phyloP scores from a whole-genome alignment of 2,888 invertebrate species.

The Ametastegia equiseti region DNA sequence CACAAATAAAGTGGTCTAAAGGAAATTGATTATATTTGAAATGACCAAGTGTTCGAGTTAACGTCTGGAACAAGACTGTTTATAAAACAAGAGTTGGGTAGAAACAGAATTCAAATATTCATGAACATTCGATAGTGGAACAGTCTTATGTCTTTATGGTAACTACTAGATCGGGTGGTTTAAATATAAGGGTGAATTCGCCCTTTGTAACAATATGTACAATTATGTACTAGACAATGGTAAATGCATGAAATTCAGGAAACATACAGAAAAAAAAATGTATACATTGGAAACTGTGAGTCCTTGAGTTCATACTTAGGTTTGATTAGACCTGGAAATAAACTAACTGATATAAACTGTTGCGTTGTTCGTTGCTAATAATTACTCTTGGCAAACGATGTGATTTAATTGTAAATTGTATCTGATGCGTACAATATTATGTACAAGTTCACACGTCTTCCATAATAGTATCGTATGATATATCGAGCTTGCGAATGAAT shows the following conservation, averaged over 20 bases:
- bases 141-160: no score
- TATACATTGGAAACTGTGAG: conserved; percentile 1
- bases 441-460: conserved; percentile 14
- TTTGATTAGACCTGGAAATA: conserved; percentile 6
- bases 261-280: conserved; percentile 3
- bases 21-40: no score
- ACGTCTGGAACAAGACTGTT: no score
- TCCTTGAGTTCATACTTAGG: neutral
- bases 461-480: conserved; percentile 3
- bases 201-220: no score
- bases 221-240: no score
- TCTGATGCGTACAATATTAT: conserved; percentile 13
- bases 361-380: conserved; percentile 11
- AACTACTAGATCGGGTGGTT: no score
- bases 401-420: conserved; percentile 24
- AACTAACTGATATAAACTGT: conserved; percentile 23
- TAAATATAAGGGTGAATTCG: no score
- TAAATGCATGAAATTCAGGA: conserved; percentile 42
- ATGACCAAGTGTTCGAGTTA: no score
- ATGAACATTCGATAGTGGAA: no score
- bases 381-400: neutral
- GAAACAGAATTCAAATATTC: no score
- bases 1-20: no score
- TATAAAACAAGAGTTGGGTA: no score
- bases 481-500: conserved; percentile 21